phyloP scores from a whole-genome alignment of 2,113 vertebrate genomes.

The Salminus brasiliensis region DNA sequence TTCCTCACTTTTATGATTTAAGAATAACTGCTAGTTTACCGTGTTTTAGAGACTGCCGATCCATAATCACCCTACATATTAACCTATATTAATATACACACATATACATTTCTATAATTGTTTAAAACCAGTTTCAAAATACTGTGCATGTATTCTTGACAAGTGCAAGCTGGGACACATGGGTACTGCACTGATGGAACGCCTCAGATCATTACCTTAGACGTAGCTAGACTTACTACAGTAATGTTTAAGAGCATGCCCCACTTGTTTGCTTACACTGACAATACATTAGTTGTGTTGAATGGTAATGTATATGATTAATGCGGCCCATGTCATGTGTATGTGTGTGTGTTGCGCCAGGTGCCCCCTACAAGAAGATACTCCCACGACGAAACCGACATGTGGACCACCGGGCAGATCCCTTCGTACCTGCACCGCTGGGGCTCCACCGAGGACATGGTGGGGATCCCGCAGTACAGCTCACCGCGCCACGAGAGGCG shows the following conservation, averaged over 20 bases:
- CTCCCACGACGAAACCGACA: constrained; percentile 91
- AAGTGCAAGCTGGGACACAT: neutral
- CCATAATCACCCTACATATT: too few relatives aligned
- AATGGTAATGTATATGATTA: neutral
- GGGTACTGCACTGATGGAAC: neutral
- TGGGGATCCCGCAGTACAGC: constrained; percentile 77
- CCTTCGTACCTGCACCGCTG: constrained; percentile 85
- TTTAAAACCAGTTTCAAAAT: neutral
- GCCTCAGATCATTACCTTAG: neutral
- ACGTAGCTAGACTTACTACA: neutral
- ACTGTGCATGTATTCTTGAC: neutral
- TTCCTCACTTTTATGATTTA: too few relatives aligned
- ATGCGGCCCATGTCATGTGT: neutral
- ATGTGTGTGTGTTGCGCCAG: constrained; percentile 71
- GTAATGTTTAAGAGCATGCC: constrained; percentile 23
- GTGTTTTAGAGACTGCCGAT: too few relatives aligned
- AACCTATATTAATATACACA: too few relatives aligned
- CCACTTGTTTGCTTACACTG: neutral
- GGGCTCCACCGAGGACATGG: constrained; percentile 86
- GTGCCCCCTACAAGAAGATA: constrained; percentile 91
- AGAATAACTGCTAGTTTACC: too few relatives aligned
- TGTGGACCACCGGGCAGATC: constrained; percentile 85
- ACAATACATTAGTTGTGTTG: neutral
- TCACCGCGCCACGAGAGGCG: constrained; percentile 76
- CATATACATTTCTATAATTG: too few relatives aligned